Conservation (phyloP, 92 coral and sea anemone species). For the Phenganax stokvisi region DNA sequence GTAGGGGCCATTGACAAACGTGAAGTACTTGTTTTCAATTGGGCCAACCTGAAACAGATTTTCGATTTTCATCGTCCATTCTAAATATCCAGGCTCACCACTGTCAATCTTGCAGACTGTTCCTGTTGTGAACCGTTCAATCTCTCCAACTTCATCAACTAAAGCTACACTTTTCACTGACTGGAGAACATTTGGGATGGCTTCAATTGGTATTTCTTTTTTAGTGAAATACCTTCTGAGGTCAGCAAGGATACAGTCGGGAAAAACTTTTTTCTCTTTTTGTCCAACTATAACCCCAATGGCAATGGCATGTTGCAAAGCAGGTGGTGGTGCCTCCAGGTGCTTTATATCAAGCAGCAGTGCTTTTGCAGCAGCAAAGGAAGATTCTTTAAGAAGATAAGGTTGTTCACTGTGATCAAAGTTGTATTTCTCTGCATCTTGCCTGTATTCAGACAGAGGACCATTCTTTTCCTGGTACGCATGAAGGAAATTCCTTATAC, state of each 20-base stretch:
- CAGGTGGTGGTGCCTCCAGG: constrained; percentile 8
- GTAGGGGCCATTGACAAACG: constrained; percentile 54
- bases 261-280: constrained; percentile 17
- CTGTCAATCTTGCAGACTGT: too few species aligned
- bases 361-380: constrained; percentile 22
- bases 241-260: too few species aligned
- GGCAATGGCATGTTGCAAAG: constrained; percentile 25
- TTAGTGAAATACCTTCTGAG: too few species aligned
- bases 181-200: too few species aligned
- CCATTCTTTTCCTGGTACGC: constrained; percentile 44
- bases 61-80: constrained; percentile 28
- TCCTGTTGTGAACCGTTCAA: too few species aligned
- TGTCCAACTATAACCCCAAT: constrained; percentile 13
- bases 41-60: constrained; percentile 33
- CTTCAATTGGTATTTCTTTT: too few species aligned
- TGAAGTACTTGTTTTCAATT: constrained; percentile 24
- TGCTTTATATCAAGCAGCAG: constrained; percentile 11
- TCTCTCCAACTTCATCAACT: too few species aligned
- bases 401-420: not conserved
- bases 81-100: too few species aligned
- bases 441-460: constrained; percentile 51
- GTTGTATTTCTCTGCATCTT: constrained; percentile 14
- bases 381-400: constrained; percentile 5
- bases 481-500: constrained; percentile 14
- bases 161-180: too few species aligned